Base-by-base conservation (phyloP, 2,113 vertebrate genomes). In the Strigops habroptila region DNA sequence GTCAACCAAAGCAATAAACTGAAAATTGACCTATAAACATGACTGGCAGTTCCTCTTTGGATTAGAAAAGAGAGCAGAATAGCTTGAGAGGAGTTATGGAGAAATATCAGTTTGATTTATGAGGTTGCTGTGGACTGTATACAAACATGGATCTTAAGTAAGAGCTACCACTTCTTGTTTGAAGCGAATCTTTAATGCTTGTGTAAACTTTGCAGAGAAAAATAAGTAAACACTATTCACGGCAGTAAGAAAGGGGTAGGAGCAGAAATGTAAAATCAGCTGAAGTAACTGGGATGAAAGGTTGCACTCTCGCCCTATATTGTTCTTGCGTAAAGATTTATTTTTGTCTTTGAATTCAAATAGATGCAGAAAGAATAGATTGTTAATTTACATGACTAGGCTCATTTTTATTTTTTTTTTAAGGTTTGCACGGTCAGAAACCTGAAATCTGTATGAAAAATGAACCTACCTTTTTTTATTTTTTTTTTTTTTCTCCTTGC, bases 1-100 rank as follows among this genome's bases (percentile, higher is more conserved):
- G 60, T 88, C 78, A 94, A 22, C 60, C 7, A 9, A 62, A 60
- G 37, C 51, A 89, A 88, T 92, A 94, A 95, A 87, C 39, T 80
- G 63, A 89, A 93, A 96, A 91, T 91, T 28, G 75, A 83, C 73
- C 67, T 30, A 86, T 86, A 92, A 96, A 93, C 62, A 53, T 89
- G 88, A 93, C 41, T 87, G 77, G 52, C 53, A 82, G 8, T 64
- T 92, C 10, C n/a, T 95, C 31, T 95, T 91, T 86, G 59, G 59
- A 70, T 88, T 79, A 82, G 53, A 62, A 67, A 85, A 77, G 44
- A 82, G 33, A 46, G 31, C 31, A 46, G 51, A 86, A 49, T 62
- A 91, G 7, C 39, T 90, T 79, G 59, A 81, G 53, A 91, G 23
- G 46, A 80, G 21, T 86, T 90, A 48, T n/a, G 37, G 88, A 49